Evolutionary conservation across 2,797 vertebrate species (phyloP).

Genomic region (Sarcoramphus papa): DNA sequence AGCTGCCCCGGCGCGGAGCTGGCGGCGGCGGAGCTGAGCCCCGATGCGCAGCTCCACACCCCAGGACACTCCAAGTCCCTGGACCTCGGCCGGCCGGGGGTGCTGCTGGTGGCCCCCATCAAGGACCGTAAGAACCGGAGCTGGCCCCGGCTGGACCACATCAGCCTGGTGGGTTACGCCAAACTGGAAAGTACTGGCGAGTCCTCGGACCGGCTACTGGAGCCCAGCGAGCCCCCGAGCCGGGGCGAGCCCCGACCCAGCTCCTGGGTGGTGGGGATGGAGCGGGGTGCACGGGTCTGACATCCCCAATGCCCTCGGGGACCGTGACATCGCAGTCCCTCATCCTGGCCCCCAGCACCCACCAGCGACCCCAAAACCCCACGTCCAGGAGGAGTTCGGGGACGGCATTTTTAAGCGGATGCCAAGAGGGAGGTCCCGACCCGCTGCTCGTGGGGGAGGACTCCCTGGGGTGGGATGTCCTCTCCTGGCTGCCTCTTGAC

Average conservation of each 20-base stretch:
- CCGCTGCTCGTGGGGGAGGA: neutral
- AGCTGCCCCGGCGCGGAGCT: constrained; percentile 17
- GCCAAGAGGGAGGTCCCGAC: neutral
- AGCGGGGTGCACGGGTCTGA: constrained; percentile 3
- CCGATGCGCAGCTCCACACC: constrained; percentile 71
- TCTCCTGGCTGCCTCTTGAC: neutral
- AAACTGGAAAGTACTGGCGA: constrained; percentile 84
- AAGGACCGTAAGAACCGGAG: constrained; percentile 82
- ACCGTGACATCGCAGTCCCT: neutral
- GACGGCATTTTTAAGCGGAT: accelerated
- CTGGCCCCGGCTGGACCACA: constrained; percentile 87
- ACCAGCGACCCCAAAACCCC: neutral
- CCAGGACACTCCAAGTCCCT: constrained; percentile 75
- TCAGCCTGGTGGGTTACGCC: constrained; percentile 77
- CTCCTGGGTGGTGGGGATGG: constrained; percentile 7
- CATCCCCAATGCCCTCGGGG: accelerated
- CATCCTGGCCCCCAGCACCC: neutral
- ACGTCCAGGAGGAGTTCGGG: neutral
- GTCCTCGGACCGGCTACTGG: constrained; percentile 79
- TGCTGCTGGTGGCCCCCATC: constrained; percentile 57
- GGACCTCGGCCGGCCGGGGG: constrained; percentile 56
- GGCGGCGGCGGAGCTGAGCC: neutral
- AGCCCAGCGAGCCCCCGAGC: constrained; percentile 69
- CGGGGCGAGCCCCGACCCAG: neutral
- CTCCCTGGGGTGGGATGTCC: neutral